Conservation (phyloP, 2,797 vertebrate species). For the Poecilia velifera region DNA sequence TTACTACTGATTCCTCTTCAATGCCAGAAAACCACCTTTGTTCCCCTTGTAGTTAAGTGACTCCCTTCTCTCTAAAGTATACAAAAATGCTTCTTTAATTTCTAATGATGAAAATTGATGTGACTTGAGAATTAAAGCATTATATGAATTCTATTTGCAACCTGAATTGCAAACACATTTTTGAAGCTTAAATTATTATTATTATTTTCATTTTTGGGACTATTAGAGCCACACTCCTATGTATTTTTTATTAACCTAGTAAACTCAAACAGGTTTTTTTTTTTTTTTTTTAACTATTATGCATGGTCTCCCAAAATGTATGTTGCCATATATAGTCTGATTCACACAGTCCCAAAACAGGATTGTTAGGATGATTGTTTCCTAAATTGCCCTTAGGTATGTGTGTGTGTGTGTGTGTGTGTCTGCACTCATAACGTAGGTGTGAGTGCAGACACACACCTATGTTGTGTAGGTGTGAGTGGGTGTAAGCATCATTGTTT, state of each 20-base stretch:
- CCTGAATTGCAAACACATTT: not conserved
- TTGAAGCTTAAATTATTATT: not conserved
- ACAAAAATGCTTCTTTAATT: not conserved
- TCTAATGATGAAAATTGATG: not conserved
- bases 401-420: not conserved
- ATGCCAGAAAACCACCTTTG: not conserved
- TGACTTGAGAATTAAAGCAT: not conserved
- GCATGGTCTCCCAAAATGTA: not conserved
- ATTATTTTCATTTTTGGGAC: not conserved
- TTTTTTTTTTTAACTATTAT: not conserved
- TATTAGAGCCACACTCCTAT: not conserved
- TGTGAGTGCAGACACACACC: not conserved
- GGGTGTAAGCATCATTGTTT: not conserved
- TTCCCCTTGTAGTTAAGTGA: not conserved
- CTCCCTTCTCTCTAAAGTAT: not conserved
- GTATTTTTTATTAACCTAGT: not conserved
- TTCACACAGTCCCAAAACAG: not conserved
- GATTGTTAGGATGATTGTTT: not conserved
- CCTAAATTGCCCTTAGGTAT: not conserved
- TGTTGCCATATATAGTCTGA: not conserved
- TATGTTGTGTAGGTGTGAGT: not conserved
- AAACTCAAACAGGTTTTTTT: not conserved
- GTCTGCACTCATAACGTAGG: not conserved
- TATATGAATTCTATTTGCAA: not conserved
- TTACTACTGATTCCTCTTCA: not conserved